These are phyloP conservation scores for Moxostoma hubbsi DNA, from an alignment of 2,797 vertebrate genomes.

Conservation along the genomic window DNA sequence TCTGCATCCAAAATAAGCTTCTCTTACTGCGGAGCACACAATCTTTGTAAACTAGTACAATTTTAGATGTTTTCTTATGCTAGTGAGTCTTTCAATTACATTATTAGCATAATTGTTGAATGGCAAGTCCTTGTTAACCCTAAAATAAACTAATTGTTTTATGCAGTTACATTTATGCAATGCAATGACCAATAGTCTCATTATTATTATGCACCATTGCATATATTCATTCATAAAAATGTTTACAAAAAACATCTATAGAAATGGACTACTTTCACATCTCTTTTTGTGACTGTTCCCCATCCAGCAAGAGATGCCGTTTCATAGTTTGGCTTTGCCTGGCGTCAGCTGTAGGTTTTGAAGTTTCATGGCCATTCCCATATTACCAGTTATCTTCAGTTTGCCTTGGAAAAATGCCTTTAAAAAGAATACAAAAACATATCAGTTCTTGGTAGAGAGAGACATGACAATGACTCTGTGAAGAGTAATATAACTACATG, in stretches of 20 bases:
- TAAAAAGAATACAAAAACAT: background rate
- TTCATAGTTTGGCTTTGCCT: constrained; percentile 90
- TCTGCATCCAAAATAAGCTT: background rate
- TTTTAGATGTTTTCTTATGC: background rate
- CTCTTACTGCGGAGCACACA: background rate
- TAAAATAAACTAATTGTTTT: background rate
- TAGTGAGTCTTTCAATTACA: background rate
- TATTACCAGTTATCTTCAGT: constrained; percentile 91
- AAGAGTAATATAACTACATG: too few species aligned
- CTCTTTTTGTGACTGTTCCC: background rate
- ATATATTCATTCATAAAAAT: background rate
- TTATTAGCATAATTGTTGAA: constrained; percentile 1
- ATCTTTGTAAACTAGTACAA: background rate
- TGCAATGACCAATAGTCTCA: background rate
- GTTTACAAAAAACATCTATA: background rate
- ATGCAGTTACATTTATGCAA: background rate
- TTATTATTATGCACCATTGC: background rate
- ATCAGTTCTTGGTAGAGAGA: background rate
- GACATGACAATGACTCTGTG: too few species aligned
- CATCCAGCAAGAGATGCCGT: background rate
- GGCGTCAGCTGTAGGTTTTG: constrained; percentile 87
- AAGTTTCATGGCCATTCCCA: constrained; percentile 94
- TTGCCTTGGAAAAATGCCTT: constrained; percentile 96
- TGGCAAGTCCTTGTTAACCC: background rate
- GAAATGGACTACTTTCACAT: background rate